Evolutionary conservation across 1,140 invertebrate species (phyloP).

Genomic region (Zaprionus inermis): DNA sequence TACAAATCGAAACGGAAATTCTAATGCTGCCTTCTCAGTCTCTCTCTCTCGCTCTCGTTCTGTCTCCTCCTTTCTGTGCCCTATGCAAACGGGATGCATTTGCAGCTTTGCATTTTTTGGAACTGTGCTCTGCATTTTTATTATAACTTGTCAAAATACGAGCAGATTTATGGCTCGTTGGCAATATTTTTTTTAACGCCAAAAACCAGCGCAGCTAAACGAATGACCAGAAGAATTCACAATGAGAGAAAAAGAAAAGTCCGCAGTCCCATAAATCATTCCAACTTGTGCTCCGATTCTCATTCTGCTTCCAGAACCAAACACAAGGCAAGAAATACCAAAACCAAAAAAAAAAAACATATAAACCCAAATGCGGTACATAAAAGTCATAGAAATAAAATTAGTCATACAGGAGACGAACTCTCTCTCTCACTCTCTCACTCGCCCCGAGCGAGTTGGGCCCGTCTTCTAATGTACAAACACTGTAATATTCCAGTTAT

Average conservation of each 20-base stretch:
- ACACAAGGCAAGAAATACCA: conserved; percentile 17
- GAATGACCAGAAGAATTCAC: conserved; percentile 43
- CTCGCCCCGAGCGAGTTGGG: too few relatives aligned
- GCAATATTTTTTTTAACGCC: conserved; percentile 80
- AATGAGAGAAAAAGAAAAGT: conserved; percentile 66
- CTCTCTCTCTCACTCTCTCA: not conserved
- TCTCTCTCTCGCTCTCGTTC: conserved; percentile 6
- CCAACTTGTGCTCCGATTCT: conserved; percentile 27
- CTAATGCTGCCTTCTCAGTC: not conserved
- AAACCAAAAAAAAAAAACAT: conserved; percentile 29
- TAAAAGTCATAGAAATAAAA: conserved; percentile 78
- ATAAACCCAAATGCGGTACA: conserved; percentile 52
- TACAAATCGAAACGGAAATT: conserved; percentile 49
- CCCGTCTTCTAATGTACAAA: too few relatives aligned
- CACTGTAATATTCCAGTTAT: too few relatives aligned
- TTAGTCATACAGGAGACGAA: conserved; percentile 50
- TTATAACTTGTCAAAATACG: conserved; percentile 79
- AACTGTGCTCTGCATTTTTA: conserved; percentile 73
- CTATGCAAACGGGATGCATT: conserved; percentile 64
- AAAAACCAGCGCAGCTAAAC: conserved; percentile 47
- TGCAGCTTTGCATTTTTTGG: conserved; percentile 48
- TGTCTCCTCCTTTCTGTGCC: conserved; percentile 23
- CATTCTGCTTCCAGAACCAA: conserved; percentile 43
- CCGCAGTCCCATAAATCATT: conserved; percentile 64
- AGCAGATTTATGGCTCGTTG: conserved; percentile 73